Evolutionary conservation across 2,797 vertebrate genomes (phyloP), one percentile per base, ranked within the genome.

Genomic region (Malurus leucopterus): DNA sequence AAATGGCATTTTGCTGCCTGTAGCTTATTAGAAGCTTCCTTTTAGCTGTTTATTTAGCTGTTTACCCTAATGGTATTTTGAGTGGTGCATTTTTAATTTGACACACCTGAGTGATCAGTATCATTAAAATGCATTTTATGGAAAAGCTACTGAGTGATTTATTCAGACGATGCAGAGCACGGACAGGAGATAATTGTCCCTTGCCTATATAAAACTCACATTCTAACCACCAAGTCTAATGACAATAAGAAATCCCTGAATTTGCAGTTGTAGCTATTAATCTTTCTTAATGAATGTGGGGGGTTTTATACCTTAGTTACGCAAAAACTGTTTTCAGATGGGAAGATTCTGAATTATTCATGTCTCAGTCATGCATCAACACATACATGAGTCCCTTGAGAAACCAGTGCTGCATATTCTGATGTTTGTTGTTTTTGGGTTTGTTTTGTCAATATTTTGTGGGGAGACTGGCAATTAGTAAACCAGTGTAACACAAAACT

Each of bases 271-370:
- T 79, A 80, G 47, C 77, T 94, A 67, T 93, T 96, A 86, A 88
- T 95, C 82, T 88, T 94, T 74, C 88, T 93, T 93, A 96, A 96
- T 96, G 93, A 96, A 95, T 91, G 50, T 80, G 70, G 54, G 79
- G 72, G 59, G n/a, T 68, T 93, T 93, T 94, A 78, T 77, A 71
- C 74, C 84, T 91, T 77, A 86, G 86, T 91, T 95, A 72, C 69
- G 77, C 94, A 93, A 93, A 95, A 90, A 72, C 23, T 24, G 6
- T 94, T 95, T 80, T 71, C 68, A 91, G 82, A 90, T 63, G 90
- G 79, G 75, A 86, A 90, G 79, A 86, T 90, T 65, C 71, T 97
- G 95, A 96, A 96, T 97, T 96, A 97, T 97, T 97, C 90, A 96
- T 97, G 59, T 79, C 63, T 54, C 74, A 92, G 82, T 89, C 90